Percentiles rank a stretch among this genome's conserved stretches.
Evolutionary conservation across 2,113 vertebrate genomes (phyloP).

Genomic region (Alexandromys fortis): DNA sequence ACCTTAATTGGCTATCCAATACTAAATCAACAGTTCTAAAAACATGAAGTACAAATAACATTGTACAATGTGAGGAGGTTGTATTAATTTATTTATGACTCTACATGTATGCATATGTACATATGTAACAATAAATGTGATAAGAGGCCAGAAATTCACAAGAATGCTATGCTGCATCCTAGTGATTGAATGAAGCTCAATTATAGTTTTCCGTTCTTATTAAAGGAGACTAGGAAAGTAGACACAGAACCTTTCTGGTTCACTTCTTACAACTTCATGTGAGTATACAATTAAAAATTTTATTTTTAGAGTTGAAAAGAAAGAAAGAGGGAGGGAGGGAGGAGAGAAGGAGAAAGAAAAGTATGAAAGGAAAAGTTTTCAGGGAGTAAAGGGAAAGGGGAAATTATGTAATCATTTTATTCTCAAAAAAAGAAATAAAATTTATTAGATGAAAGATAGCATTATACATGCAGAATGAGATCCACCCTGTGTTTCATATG

Average conservation of each 20-base stretch:
- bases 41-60: background rate
- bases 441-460: background rate
- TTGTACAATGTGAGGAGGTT: background rate
- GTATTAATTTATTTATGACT: background rate
- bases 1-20: background rate
- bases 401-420: background rate
- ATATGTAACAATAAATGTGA: background rate
- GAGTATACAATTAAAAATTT: background rate
- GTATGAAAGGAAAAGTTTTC: background rate
- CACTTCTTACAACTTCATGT: background rate
- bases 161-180: background rate
- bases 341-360: background rate
- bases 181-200: background rate
- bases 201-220: background rate
- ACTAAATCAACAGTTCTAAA: background rate
- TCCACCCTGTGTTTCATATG: background rate
- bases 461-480: background rate
- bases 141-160: background rate
- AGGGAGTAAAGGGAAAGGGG: too few species aligned
- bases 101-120: background rate
- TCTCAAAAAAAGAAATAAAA: background rate
- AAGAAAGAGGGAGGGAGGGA: background rate
- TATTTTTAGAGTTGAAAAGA: background rate
- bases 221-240: background rate
- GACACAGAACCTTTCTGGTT: background rate